A percentile compares a stretch with the other conserved stretches of the same genome.
Conservation (phyloP, 2,797 vertebrate genomes). For the Triplophysa yarkandensis region DNA sequence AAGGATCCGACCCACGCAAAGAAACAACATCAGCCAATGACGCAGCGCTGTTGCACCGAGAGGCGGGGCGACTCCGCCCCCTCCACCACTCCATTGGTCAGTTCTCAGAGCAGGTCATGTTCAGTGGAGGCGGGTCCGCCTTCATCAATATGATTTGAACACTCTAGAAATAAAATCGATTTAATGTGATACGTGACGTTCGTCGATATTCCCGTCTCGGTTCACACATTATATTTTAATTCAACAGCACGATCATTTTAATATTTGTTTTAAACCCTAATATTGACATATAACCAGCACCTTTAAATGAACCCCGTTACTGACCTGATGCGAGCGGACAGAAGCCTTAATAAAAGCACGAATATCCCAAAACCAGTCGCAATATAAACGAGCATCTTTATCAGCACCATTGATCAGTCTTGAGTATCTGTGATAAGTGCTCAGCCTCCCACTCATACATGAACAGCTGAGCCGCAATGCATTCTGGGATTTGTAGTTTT, state of each 20-base stretch:
- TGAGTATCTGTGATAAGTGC: slow-evolving; percentile 14
- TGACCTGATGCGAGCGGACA: slow-evolving; percentile 77
- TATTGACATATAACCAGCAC: neutral
- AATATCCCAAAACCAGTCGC: slow-evolving; percentile 66
- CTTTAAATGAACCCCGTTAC: slow-evolving; percentile 16
- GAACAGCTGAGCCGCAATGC: slow-evolving; percentile 24
- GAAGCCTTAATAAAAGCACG: slow-evolving; percentile 68
- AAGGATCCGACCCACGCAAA: slow-evolving; percentile 62
- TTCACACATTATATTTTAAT: neutral
- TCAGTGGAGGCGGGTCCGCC: slow-evolving; percentile 46
- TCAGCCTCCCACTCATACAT: slow-evolving; percentile 49
- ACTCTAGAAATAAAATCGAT: neutral
- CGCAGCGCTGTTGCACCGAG: slow-evolving; percentile 1
- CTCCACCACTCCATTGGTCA: slow-evolving; percentile 56
- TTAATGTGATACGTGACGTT: neutral
- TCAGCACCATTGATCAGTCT: slow-evolving; percentile 27
- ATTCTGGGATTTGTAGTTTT: slow-evolving; percentile 78
- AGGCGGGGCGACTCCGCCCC: slow-evolving; percentile 65
- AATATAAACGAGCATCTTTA: slow-evolving; percentile 64
- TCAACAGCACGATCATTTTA: no score
- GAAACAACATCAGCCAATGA: slow-evolving; percentile 65
- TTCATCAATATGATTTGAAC: neutral
- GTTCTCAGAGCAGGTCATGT: slow-evolving; percentile 30
- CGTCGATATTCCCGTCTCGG: neutral
- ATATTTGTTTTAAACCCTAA: no score